Percentiles rank a stretch among this genome's conserved stretches.
phyloP scores from a whole-genome alignment of 2,888 invertebrate genomes.

The Dasysyrphus albostriatus region DNA sequence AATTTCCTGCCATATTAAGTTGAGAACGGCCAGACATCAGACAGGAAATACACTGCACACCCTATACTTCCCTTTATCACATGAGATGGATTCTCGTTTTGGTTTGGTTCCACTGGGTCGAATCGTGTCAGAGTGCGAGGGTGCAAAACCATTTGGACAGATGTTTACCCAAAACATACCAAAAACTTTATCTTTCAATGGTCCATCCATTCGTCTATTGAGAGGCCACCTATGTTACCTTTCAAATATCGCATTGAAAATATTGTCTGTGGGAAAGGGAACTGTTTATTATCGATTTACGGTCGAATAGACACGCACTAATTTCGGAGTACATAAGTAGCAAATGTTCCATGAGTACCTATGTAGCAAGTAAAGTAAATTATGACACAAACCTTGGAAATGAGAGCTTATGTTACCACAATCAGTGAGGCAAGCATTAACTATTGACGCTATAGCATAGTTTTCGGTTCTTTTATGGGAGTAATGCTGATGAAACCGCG shows the following conservation, averaged over 20 bases:
- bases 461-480: neutral
- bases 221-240: neutral
- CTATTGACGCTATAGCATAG: neutral
- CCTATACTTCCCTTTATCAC: neutral
- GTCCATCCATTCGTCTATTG: neutral
- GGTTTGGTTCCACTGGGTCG: conserved; percentile 16
- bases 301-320: conserved; percentile 18
- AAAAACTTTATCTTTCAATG: neutral
- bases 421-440: neutral
- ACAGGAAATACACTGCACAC: conserved; percentile 53
- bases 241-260: neutral
- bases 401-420: neutral
- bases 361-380: neutral
- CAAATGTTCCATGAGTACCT: neutral
- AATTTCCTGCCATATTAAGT: conserved; percentile 39
- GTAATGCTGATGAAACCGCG: conserved; percentile 1
- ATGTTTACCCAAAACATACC: conserved; percentile 23
- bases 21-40: conserved; percentile 26
- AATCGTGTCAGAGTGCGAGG: conserved; percentile 9
- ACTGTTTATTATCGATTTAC: neutral
- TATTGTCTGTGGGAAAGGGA: neutral
- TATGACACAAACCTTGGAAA: neutral
- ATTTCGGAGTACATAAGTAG: neutral
- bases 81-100: neutral
- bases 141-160: conserved; percentile 25